A percentile compares a stretch with the other conserved stretches of the same genome.
Evolutionary conservation across 2,797 vertebrate genomes (phyloP).

Genomic region (Tenualosa ilisha): DNA sequence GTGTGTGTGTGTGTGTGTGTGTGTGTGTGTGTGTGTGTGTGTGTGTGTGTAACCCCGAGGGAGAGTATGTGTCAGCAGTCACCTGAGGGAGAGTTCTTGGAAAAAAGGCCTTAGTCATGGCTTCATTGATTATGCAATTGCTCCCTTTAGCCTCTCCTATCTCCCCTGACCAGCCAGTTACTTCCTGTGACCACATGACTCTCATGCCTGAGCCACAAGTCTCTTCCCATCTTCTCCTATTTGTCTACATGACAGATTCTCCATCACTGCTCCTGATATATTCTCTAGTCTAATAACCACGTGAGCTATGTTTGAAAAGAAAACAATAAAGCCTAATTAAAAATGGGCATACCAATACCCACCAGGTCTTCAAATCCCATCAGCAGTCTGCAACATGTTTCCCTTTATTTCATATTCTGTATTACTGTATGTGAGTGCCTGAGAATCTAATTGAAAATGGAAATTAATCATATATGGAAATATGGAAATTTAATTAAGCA

Average conservation of each 20-base stretch:
- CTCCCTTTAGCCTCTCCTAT: conserved; percentile 48
- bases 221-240: not conserved
- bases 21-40: conserved; percentile 47
- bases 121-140: conserved; percentile 50
- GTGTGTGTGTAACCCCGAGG: not conserved
- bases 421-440: conserved; percentile 33
- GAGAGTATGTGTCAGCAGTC: conserved; percentile 40
- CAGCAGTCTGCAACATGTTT: conserved; percentile 39
- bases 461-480: conserved; percentile 60
- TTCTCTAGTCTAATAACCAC: not conserved
- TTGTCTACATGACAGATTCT: not conserved
- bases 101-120: conserved; percentile 53
- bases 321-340: conserved; percentile 8
- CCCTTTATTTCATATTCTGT: conserved; percentile 34
- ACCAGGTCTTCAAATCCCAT: conserved; percentile 45
- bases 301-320: not conserved
- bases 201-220: not conserved
- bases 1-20: conserved; percentile 3
- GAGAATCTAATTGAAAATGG: conserved; percentile 58
- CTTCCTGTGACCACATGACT: conserved; percentile 18
- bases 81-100: conserved; percentile 48
- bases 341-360: conserved; percentile 15
- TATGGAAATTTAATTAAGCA: conserved; percentile 57
- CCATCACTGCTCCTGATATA: not conserved
- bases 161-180: not conserved